Conservation (phyloP, 2,113 vertebrate genomes). For the Pithys albifrons region DNA sequence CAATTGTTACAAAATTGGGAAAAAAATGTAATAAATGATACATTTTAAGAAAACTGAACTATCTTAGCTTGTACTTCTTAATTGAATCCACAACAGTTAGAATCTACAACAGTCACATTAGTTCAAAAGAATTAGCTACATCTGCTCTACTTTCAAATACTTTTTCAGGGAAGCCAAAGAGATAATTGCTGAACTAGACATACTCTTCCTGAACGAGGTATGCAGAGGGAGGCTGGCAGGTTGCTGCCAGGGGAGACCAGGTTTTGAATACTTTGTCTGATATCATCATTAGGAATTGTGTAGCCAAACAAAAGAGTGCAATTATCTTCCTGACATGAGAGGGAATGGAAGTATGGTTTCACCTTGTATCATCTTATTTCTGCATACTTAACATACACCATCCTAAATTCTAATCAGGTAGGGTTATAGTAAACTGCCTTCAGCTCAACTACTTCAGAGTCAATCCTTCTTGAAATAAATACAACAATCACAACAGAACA, state of each 20-base stretch:
- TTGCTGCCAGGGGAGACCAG: neutral
- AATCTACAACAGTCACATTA: neutral
- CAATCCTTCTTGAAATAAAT: neutral
- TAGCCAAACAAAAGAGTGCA: neutral
- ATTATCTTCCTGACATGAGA: neutral
- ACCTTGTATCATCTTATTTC: neutral
- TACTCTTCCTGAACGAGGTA: neutral
- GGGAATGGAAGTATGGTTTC: neutral
- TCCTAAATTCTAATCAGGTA: neutral
- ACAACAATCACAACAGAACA: neutral
- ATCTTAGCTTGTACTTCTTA: neutral
- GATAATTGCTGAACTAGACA: neutral
- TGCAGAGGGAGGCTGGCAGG: neutral
- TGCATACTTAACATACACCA: neutral
- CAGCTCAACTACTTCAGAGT: neutral
- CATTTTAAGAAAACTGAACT: neutral
- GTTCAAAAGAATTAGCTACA: neutral
- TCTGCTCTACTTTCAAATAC: neutral
- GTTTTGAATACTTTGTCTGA: neutral
- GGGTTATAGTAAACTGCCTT: neutral
- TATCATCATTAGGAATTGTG: neutral
- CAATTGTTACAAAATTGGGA: neutral
- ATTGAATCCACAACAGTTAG: neutral
- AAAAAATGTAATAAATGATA: neutral
- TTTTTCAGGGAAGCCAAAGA: neutral